Base-by-base conservation (phyloP, 2,888 invertebrate species). In the Adela reaumurella region DNA sequence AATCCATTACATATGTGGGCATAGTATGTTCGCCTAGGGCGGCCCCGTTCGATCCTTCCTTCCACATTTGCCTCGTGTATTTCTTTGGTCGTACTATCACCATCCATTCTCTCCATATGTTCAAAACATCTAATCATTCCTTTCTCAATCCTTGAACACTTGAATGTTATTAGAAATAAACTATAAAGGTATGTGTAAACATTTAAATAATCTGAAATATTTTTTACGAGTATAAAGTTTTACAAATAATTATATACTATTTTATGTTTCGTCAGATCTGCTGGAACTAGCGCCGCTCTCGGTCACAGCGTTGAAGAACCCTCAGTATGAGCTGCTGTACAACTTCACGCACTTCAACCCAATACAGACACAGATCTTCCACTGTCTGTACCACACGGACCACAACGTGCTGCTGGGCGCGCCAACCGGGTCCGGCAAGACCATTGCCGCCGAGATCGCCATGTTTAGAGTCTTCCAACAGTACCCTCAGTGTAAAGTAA, bases 291-390 rank as follows among this genome's bases (percentile, higher is more conserved):
- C 92, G 54, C 99, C 99, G 0, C 69, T 99, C 18, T 92, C 98
- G 1, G 82, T 94, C 24, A 84, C 85, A 19, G 93, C 92, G 0
- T 74, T 99, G 16, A 85, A 90, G 57, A 88, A 96, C 61, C 74
- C 84, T 0, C 66, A 81, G 1, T 93, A 87, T 61, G 90, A 97
- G 65, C 78, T 84, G 46, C 79, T 99, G 2, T 99, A 96, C 77
- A 83, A 81, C 52, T 99, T 97, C 69, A 86, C 88, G 0, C 96
- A 97, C 67, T 99, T 99, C 78, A 99, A 99, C 76, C 97, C 98
- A 1, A 95, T 99, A 55, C 98, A 98, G 74, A 97, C 97, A 0
- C 97, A 99, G 78, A 90, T 99, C 54, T 99, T 99, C 69, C 95
- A 97, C 69, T 91, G 93, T 45, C 77, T 99, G 5, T 99, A 96